Evolutionary conservation across 2,888 invertebrate species (phyloP), one percentile per base, ranked within the genome.

Genomic region (Tridacna gigas): DNA sequence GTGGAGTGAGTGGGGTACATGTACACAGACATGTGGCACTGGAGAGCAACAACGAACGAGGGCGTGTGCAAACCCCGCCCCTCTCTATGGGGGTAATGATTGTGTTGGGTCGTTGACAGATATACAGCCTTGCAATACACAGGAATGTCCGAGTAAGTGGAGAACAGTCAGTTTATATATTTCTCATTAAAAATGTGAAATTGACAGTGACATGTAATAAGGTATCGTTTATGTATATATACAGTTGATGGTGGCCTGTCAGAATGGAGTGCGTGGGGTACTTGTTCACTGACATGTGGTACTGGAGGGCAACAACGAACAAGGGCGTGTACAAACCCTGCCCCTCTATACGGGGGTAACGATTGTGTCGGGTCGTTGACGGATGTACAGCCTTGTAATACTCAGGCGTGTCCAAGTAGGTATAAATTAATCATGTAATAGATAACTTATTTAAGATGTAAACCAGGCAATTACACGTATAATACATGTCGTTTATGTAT

Each of bases 1-100:
- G 0, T 82, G 82, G 82, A 45, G 79, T n/a, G 77, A 20, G 11
- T 86, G 86, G 86, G 63, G 74, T 13, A 28, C n/a, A 9, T 85
- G 85, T 65, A 67, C 66, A n/a, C 11, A 25, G n/a, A 75, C 80
- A 48, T 86, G 86, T 69, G 81, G 79, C 22, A 69, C 74, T 20
- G 86, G 86, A 20, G 60, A 20, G 26, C 61, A n/a, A 67, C 28
- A 26, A 22, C 66, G 77, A 22, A 47, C 77, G 26, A 28, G 77
- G 28, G 20, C 60, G 45, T 83, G 83, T 66, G 65, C 76, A 25
- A 80, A 83, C 73, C 83, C 83, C n/a, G 37, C 37, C 4, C 83
- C 83, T 0, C 74, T 56, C 22, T 74, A 79, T 65, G 84, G 79
- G 5, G 84, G 84, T 0, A 47, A 22, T 48, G 74, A 37, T 20